Evolutionary conservation across 2,888 invertebrate genomes (phyloP), one percentile per base, ranked within the genome.

Genomic region (Furcula furcula): DNA sequence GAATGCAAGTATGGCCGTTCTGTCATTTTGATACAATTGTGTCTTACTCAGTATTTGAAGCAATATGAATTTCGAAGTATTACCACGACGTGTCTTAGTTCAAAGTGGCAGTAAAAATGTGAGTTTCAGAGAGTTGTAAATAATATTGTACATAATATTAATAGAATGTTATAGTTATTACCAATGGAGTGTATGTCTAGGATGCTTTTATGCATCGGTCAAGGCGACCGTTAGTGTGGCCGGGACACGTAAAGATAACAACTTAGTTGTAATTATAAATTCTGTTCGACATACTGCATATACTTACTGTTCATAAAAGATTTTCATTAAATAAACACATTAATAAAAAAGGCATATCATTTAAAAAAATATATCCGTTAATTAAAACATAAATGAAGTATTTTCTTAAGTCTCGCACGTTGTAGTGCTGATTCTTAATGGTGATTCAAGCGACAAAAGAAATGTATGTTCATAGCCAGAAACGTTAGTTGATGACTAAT

Each of bases 131-230:
- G 70, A 64, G 76, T 76, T 72, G 75, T 76, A 76, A 60, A 76
- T 76, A 71, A 43, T 5, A 51, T 48, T 82, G 79, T 79, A 81
- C 59, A 80, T 83, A 82, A 60, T 73, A 71, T 62, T 10, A 27
- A 27, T 57, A 56, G 40, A 47, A 51, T 40, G 39, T 65, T 63
- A 65, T 69, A 68, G 70, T 66, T 65, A 74, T 66, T 78, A 82
- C 76, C 76, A 82, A 78, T 82, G 77, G 76, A 65, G 63, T 72
- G 58, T 64, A 67, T 72, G 65, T 65, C 57, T 73, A 74, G 67
- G 69, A 68, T 79, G 84, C 68, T 59, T 66, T 65, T 56, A 68
- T 50, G 82, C 79, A 77, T 82, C 76, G 55, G 55, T 60, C 51
- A 56, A 54, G 57, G 52, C 62, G 64, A 58, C 55, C 60, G 67